Percentiles rank a stretch among this genome's conserved stretches.
Evolutionary conservation across 2,797 vertebrate genomes (phyloP).

Genomic region (Nothura maculosa): DNA sequence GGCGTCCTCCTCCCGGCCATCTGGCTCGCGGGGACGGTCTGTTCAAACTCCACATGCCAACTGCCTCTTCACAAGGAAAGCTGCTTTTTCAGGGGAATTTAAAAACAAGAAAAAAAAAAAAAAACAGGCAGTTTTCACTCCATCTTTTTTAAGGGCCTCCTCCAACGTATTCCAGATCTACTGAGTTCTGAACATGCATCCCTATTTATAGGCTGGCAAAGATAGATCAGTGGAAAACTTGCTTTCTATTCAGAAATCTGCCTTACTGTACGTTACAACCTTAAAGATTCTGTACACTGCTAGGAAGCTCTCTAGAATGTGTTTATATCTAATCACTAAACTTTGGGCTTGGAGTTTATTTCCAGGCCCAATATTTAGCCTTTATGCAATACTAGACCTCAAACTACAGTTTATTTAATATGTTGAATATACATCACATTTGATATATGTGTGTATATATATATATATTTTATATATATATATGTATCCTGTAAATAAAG

Average conservation of each 20-base stretch:
- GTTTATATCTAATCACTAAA: not conserved
- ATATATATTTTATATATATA: not conserved
- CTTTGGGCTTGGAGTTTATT: not conserved
- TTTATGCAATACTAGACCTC: not conserved
- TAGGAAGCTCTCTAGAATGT: not conserved
- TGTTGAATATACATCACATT: not conserved
- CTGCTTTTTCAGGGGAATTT: not conserved
- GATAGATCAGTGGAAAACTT: not conserved
- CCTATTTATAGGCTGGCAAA: not conserved
- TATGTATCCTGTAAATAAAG: not conserved
- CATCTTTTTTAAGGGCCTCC: not conserved
- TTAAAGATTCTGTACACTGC: not conserved
- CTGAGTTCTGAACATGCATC: not conserved
- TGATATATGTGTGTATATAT: too few species aligned
- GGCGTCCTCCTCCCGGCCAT: constrained; percentile 36
- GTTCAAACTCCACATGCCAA: constrained; percentile 4
- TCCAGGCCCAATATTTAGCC: not conserved
- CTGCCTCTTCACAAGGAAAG: not conserved
- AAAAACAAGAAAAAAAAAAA: not conserved
- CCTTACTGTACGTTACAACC: not conserved
- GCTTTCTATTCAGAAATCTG: not conserved
- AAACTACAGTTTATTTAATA: not conserved
- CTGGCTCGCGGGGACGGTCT: constrained; percentile 37
- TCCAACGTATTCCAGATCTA: not conserved
- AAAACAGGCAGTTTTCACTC: not conserved